Base-by-base conservation (phyloP, 2,888 invertebrate genomes). In the Ectemnius continuus region DNA sequence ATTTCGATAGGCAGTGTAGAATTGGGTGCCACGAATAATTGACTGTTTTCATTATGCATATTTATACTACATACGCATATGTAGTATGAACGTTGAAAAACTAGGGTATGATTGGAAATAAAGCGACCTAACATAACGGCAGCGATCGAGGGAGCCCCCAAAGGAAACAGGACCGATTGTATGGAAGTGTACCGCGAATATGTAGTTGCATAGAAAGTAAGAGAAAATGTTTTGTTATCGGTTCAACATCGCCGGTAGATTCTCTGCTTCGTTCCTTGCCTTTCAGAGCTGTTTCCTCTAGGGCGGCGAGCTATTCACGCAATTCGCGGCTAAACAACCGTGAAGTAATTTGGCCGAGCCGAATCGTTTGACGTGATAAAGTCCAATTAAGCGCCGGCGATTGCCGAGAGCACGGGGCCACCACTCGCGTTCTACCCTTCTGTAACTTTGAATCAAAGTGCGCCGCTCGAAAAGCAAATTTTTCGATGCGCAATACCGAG, bases 281-380 rank as follows among this genome's bases (percentile, higher is more conserved):
- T 72, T 62, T 52, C 52, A 36, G 36, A 36, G 36, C 8, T 36
- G 36, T 1, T 66, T 65, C 56, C 70, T 76, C 71, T 64, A 60
- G 23, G 68, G 57, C 67, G 63, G 58, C 48, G 36, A 60, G 68
- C 65, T 69, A 75, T 83, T 83, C 83, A 81, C 79, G 76, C 78
- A 63, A 75, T 76, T 60, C 75, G 75, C 78, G 81, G 77, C 80
- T 78, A 85, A 79, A 82, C 82, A 77, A 81, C 77, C 76, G 72
- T 76, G 76, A 78, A 81, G 81, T 82, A 81, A 83, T 84, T 85
- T 85, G 71, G 73, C 61, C 74, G 76, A 75, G 70, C 75, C 77
- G 79, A 83, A 84, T 77, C 79, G 83, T 83, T 84, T 83, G 83
- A 83, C 79, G 79, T 80, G 84, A 84, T 83, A 84, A 83, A 82